phyloP scores from a whole-genome alignment of 2,113 vertebrate genomes.

The Cervus canadensis region DNA sequence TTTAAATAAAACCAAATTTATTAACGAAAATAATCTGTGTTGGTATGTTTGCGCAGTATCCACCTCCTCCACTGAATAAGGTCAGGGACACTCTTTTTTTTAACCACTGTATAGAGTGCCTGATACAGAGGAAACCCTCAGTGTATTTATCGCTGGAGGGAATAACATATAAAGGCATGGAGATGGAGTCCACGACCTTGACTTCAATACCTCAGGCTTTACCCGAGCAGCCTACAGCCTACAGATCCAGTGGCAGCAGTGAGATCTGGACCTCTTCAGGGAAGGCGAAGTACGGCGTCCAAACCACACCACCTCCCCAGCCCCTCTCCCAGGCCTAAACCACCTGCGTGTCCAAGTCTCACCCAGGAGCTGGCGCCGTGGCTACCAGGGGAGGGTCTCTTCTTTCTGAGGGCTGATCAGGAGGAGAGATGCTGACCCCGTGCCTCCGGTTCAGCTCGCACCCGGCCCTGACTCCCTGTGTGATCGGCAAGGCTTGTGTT shows the following conservation, averaged over 20 bases:
- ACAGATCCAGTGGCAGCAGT: accelerated
- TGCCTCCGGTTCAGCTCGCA: not conserved
- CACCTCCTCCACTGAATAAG: not conserved
- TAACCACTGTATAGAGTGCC: not conserved
- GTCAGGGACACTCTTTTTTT: not conserved
- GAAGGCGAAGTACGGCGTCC: not conserved
- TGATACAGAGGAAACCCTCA: not conserved
- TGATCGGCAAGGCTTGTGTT: not conserved
- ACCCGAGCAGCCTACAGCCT: not conserved
- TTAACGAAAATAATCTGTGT: not conserved
- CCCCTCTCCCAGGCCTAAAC: not conserved
- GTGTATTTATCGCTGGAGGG: not conserved
- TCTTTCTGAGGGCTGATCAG: not conserved
- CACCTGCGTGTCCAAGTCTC: not conserved
- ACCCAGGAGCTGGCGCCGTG: accelerated
- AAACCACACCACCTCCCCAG: not conserved
- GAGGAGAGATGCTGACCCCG: not conserved
- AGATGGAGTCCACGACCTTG: not conserved
- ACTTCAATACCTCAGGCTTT: not conserved
- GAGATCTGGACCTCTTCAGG: not conserved
- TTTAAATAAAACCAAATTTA: not conserved
- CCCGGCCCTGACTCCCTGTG: not conserved
- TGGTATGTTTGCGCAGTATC: not conserved
- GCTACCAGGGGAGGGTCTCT: not conserved
- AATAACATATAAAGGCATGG: not conserved